A percentile compares a stretch with the other conserved stretches of the same genome.
Conservation (phyloP, 1,140 invertebrate genomes). For the Manduca sexta region DNA sequence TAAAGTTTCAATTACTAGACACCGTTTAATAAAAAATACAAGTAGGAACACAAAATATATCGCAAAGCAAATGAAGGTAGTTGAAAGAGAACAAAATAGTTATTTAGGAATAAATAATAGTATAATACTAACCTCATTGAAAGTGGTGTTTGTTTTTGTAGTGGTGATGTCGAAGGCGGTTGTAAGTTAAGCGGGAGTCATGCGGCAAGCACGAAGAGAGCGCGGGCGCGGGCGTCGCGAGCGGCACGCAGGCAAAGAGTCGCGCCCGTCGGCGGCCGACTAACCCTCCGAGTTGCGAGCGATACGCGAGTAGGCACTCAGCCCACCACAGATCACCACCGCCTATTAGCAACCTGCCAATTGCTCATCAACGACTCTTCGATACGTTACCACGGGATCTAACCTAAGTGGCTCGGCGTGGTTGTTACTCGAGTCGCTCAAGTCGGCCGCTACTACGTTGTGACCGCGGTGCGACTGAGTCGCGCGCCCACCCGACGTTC, state of each 20-base stretch:
- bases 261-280: slow-evolving; percentile 9
- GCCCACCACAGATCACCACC: slow-evolving; percentile 2
- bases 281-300: background rate
- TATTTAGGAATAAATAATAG: background rate
- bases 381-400: slow-evolving; percentile 6
- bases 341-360: slow-evolving; percentile 15
- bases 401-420: slow-evolving; percentile 16
- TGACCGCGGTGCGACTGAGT: slow-evolving; percentile 51
- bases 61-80: background rate
- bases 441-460: slow-evolving; percentile 24
- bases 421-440: background rate
- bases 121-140: slow-evolving; percentile 51
- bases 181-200: slow-evolving; percentile 16
- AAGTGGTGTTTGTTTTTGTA: slow-evolving; percentile 12
- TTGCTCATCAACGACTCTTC: background rate
- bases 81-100: background rate
- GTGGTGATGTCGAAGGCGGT: background rate
- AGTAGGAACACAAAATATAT: background rate
- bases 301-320: too few relatives aligned
- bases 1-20: too few relatives aligned
- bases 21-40: too few relatives aligned
- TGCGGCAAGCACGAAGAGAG: slow-evolving; percentile 7
- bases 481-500: slow-evolving; percentile 41
- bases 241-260: slow-evolving; percentile 11
- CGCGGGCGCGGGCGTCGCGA: slow-evolving; percentile 19